phyloP scores from a whole-genome alignment of 2,113 vertebrate genomes.

The Microcebus murinus region DNA sequence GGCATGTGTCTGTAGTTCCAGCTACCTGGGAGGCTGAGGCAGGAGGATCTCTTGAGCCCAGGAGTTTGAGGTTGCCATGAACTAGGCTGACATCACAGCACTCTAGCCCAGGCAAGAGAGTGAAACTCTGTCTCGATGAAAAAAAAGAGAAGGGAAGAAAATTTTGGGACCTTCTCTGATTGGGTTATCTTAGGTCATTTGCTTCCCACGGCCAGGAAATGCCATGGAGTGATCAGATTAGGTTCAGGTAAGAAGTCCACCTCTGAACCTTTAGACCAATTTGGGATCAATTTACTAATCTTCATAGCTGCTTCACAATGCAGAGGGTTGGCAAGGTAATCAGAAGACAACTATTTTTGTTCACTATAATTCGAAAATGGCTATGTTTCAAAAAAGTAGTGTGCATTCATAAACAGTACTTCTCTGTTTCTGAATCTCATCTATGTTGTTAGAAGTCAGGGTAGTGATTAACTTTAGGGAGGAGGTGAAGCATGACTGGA shows the following conservation, averaged over 20 bases:
- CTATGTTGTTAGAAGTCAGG: background rate
- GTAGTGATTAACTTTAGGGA: background rate
- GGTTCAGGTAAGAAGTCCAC: background rate
- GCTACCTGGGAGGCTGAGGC: too few relatives aligned
- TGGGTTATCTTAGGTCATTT: background rate
- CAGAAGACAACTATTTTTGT: background rate
- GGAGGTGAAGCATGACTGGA: background rate
- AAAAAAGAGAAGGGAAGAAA: background rate
- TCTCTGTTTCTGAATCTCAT: background rate
- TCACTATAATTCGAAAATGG: background rate
- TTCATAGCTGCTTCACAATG: background rate
- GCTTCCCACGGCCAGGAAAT: background rate
- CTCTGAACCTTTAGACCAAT: background rate
- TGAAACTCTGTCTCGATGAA: background rate
- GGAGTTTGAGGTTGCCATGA: too few relatives aligned
- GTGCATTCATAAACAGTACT: background rate
- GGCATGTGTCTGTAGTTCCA: too few relatives aligned
- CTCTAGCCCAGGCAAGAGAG: too few relatives aligned
- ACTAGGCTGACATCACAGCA: too few relatives aligned
- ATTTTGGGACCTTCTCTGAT: background rate
- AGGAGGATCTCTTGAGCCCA: too few relatives aligned
- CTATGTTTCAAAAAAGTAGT: background rate
- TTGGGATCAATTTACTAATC: background rate
- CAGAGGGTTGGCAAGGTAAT: background rate
- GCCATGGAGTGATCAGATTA: background rate